These are phyloP conservation scores for Etia nguti DNA, from an alignment of 2,113 vertebrate genomes.

Conservation along the genomic window DNA sequence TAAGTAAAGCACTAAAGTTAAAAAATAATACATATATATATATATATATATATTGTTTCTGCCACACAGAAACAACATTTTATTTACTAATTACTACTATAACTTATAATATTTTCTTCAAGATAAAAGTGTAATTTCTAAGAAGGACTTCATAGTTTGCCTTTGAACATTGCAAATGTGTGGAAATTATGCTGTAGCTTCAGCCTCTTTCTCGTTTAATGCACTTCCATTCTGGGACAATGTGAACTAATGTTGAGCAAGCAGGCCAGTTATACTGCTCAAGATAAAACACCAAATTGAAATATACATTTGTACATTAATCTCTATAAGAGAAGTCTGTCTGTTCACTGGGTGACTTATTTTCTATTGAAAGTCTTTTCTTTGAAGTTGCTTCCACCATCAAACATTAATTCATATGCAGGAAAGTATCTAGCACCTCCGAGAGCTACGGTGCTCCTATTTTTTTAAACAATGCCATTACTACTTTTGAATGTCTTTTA, in stretches of 20 bases:
- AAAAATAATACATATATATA: too few species aligned
- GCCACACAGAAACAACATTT: neutral
- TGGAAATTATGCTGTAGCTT: neutral
- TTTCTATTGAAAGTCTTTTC: neutral
- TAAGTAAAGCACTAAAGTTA: neutral
- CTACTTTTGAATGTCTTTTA: neutral
- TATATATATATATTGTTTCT: neutral
- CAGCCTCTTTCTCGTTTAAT: neutral
- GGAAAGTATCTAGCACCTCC: neutral
- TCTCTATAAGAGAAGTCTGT: neutral
- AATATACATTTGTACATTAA: constrained; percentile 2
- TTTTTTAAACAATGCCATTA: constrained; percentile 1
- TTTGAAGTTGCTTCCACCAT: constrained; percentile 5
- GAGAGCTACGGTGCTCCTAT: neutral
- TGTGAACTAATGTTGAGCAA: neutral
- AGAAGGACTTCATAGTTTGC: neutral
- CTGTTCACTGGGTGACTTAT: constrained; percentile 3
- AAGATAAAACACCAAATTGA: constrained; percentile 13
- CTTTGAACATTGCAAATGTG: neutral
- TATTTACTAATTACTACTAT: neutral
- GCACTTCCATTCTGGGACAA: neutral
- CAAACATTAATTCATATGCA: constrained; percentile 12
- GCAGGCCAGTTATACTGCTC: neutral
- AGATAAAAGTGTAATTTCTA: neutral
- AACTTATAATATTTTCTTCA: neutral